Evolutionary conservation across 2,113 vertebrate genomes (phyloP).

Genomic region (Cinclus cinclus): DNA sequence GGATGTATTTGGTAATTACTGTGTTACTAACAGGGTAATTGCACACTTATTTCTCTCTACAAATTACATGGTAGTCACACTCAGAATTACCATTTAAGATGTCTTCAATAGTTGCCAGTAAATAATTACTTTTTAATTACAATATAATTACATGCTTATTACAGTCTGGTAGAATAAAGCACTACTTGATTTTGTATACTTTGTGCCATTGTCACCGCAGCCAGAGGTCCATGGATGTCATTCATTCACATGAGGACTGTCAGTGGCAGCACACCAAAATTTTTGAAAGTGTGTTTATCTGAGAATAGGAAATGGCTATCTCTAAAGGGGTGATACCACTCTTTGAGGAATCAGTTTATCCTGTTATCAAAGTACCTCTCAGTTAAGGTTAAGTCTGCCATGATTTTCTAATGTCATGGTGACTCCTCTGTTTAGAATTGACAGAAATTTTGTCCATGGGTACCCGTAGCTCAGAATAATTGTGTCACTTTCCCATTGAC

Average conservation of each 20-base stretch:
- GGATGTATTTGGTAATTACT: conserved; percentile 74
- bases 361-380: not conserved
- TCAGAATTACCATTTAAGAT: conserved; percentile 75
- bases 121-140: conserved; percentile 77
- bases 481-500: not conserved
- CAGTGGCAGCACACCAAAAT: conserved; percentile 3
- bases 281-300: conserved; percentile 37
- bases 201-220: conserved; percentile 16
- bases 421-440: not conserved
- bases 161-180: conserved; percentile 61
- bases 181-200: conserved; percentile 55
- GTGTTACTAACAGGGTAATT: conserved; percentile 79
- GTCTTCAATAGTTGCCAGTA: conserved; percentile 68
- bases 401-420: not conserved
- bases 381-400: not conserved
- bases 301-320: not conserved
- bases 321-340: not conserved
- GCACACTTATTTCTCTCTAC: conserved; percentile 72
- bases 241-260: not conserved
- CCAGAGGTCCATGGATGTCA: conserved; percentile 17
- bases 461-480: not conserved
- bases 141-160: conserved; percentile 75
- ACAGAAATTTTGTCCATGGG: not conserved
- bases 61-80: conserved; percentile 75
- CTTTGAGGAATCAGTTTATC: conserved; percentile 27